Evolutionary conservation across 2,113 vertebrate species (phyloP), one percentile per base, ranked within the genome.

Genomic region (Ictidomys tridecemlineatus): DNA sequence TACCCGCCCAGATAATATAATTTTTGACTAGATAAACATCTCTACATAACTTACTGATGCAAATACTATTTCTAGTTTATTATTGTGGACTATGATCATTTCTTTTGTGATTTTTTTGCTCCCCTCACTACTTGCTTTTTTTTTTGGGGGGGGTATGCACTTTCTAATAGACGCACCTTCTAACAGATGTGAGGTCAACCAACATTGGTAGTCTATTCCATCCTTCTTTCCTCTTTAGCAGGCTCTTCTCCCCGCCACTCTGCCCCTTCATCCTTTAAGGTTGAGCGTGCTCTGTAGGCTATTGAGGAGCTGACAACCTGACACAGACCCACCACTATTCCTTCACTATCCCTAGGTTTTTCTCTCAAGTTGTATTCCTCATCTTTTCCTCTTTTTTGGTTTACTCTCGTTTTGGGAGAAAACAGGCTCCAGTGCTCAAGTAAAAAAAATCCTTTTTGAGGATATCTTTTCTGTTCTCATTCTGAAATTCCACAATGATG

Each of bases 381-480:
- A 51, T 84, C 48, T 92, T 42, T 77, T 84, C 56, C 32, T 83
- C 61, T 85, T 89, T 58, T 67, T 73, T n/a, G 8, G 30, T 84
- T 91, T 88, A 82, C 42, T 79, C 32, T 95, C 37, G 39, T 91
- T 88, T 95, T 91, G 32, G 22, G 63, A 72, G 73, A 90, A 67
- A 85, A 82, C 39, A 92, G 93, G 39, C 48, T 93, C 39, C 34
- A 48, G n/a, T 34, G 72, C 34, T 76, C 63, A 83, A 34, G 73
- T 72, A 65, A 78, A 77, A 82, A n/a, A 83, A 13, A 51, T 51
- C 48, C 48, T 51, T 51, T 51, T 51, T 51, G 48, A 77, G 20
- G 34, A 58, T 91, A 18, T 84, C 86, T n/a, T 6, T 42, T 89
- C 69, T 92, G 74, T 88, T 34, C 26, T 28, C 86, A 22, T 77